Base-by-base conservation (phyloP, 2,888 invertebrate species). In the Ecdyonurus torrentis region DNA sequence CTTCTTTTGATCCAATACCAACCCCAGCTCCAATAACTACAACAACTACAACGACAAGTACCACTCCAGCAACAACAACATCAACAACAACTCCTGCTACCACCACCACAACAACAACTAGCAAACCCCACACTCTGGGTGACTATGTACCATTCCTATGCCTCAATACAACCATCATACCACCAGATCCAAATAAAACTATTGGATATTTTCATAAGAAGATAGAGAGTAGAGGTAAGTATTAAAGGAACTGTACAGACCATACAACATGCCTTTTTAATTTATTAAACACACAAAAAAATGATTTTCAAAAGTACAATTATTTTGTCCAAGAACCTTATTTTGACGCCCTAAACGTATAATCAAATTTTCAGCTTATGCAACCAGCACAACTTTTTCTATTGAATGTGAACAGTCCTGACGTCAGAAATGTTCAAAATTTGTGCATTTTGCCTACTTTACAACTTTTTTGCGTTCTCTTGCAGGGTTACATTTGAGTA, bases 201-300 rank as follows among this genome's bases (percentile, higher is more conserved):
- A 87, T 86, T 71, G 91, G 91, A 7, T 84, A 85, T 71, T 91
- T 88, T 71, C 77, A 78, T 52, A 80, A 78, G 64, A 79, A 79
- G 61, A 72, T 91, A 61, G 76, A 79, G 61, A 82, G 85, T 0
- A 84, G 85, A 81, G 84, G 91, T 90, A 72, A 76, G 72, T 70
- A 63, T 55, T 15, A 60, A 25, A 3, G 18, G 25, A 24, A 18
- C 10, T n/a, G 7, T 5, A 23, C 24, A 1, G 15, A 15, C 15
- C 58, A 15, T 58, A 58, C 7, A n/a, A n/a, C n/a, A n/a, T n/a
- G n/a, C n/a, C n/a, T n/a, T n/a, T n/a, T n/a, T n/a, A n/a, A n/a
- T n/a, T n/a, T n/a, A n/a, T n/a, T n/a, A n/a, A n/a, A n/a, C n/a
- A n/a, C n/a, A n/a, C n/a, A n/a, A n/a, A n/a, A n/a, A n/a, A n/a